A percentile compares a stretch with the other conserved stretches of the same genome.
phyloP scores from a whole-genome alignment of 2,888 invertebrate genomes.

The Erebia aethiops region DNA sequence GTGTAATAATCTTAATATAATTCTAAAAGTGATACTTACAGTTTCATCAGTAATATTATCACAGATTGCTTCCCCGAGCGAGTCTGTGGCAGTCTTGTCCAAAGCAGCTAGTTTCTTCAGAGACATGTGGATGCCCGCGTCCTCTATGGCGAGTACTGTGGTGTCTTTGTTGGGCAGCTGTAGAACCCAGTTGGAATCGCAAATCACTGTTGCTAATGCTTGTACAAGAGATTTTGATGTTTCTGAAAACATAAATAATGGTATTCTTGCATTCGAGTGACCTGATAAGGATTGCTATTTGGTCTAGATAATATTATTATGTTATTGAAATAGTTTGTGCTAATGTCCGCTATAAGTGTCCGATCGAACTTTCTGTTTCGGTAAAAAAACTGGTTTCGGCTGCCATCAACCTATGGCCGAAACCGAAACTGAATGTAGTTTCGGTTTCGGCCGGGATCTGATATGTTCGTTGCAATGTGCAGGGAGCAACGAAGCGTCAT shows the following conservation, averaged over 20 bases:
- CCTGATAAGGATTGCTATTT: too few species aligned
- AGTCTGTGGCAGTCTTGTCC: constrained; percentile 81
- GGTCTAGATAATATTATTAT: too few species aligned
- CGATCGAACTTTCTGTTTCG: too few species aligned
- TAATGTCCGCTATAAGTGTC: too few species aligned
- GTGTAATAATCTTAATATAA: too few species aligned
- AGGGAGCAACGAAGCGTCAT: too few species aligned
- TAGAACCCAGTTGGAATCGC: constrained; percentile 81
- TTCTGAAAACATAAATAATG: constrained; percentile 50
- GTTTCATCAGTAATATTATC: constrained; percentile 78
- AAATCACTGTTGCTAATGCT: constrained; percentile 64
- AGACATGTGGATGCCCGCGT: constrained; percentile 89
- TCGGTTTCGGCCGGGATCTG: too few species aligned
- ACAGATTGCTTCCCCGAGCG: constrained; percentile 84
- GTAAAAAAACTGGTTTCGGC: too few species aligned
- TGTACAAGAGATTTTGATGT: constrained; percentile 63
- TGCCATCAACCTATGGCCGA: too few species aligned
- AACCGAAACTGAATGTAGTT: too few species aligned
- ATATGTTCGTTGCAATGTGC: too few species aligned
- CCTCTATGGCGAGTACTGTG: constrained; percentile 84
- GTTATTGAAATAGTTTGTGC: too few species aligned
- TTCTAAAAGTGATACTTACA: constrained; percentile 61
- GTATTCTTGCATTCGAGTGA: neutral
- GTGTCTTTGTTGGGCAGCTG: constrained; percentile 66
- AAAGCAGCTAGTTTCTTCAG: constrained; percentile 88